Evolutionary conservation across 2,797 vertebrate species (phyloP).

Genomic region (Amniataba percoides): DNA sequence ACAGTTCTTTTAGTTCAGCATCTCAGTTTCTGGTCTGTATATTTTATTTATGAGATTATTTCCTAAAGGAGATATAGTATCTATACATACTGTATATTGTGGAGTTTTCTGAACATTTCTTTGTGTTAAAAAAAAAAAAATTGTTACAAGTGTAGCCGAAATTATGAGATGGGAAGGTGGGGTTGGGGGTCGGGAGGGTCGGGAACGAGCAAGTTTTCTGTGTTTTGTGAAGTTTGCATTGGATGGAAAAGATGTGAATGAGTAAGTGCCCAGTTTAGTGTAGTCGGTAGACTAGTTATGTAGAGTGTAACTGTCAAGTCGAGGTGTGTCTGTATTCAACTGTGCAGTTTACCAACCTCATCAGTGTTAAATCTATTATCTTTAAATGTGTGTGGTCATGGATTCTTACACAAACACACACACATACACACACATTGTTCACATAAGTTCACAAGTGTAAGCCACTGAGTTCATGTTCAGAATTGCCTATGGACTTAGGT

Average conservation of each 20-base stretch:
- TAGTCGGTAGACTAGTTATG: constrained; percentile 82
- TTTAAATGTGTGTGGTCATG: constrained; percentile 71
- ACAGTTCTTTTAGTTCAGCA: constrained; percentile 69
- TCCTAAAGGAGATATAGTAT: constrained; percentile 79
- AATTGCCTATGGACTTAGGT: constrained; percentile 67
- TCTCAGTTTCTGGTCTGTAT: constrained; percentile 82
- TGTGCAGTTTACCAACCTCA: constrained; percentile 81
- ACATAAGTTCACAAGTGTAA: constrained; percentile 70
- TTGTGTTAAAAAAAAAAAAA: constrained; percentile 80
- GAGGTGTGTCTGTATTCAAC: constrained; percentile 83
- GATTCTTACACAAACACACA: constrained; percentile 61
- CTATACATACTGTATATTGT: constrained; percentile 85
- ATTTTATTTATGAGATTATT: constrained; percentile 89
- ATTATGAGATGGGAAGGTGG: constrained; percentile 64
- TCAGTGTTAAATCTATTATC: constrained; percentile 83
- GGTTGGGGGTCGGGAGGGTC: constrained; percentile 2
- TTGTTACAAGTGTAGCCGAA: constrained; percentile 68
- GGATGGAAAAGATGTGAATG: constrained; percentile 80
- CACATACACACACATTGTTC: constrained; percentile 54
- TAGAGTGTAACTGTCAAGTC: constrained; percentile 82
- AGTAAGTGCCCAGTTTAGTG: constrained; percentile 82
- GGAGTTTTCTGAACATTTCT: constrained; percentile 78
- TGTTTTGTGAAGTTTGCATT: constrained; percentile 81
- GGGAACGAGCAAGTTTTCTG: constrained; percentile 55
- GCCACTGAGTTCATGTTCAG: constrained; percentile 72